Percentiles rank a stretch among this genome's conserved stretches.
phyloP scores from a whole-genome alignment of 2,797 vertebrate genomes.

The Schizothorax lantsangensis region DNA sequence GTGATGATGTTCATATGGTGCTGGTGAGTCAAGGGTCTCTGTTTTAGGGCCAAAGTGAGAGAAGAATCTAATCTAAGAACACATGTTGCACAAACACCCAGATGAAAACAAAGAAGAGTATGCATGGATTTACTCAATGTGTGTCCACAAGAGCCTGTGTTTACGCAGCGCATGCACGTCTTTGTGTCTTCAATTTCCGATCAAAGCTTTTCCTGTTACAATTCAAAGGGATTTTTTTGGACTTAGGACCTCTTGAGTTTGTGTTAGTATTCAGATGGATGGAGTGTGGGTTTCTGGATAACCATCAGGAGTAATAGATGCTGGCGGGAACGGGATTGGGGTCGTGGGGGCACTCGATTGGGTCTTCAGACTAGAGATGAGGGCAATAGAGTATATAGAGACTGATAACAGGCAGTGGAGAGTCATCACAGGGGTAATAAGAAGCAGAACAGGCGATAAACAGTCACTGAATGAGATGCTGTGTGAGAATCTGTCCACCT shows the following conservation, averaged over 20 bases:
- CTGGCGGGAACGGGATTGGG: conserved; percentile 73
- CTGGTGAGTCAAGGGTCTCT: conserved; percentile 44
- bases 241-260: conserved; percentile 43
- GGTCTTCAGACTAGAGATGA: conserved; percentile 55
- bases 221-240: neutral
- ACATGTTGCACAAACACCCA: conserved; percentile 53
- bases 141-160: conserved; percentile 21
- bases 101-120: conserved; percentile 44
- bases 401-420: conserved; percentile 56
- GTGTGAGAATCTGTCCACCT: conserved; percentile 55
- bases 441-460: conserved; percentile 55
- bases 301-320: conserved; percentile 58
- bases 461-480: conserved; percentile 62
- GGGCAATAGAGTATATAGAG: conserved; percentile 55
- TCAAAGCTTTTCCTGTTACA: neutral
- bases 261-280: conserved; percentile 35
- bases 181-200: conserved; percentile 20
- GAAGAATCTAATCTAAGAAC: conserved; percentile 47
- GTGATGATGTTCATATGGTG: conserved; percentile 7
- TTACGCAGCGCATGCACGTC: conserved; percentile 44
- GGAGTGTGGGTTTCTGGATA: conserved; percentile 50
- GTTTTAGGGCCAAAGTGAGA: conserved; percentile 48
- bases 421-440: conserved; percentile 29
- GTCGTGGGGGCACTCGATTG: conserved; percentile 65
- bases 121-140: conserved; percentile 22